Evolutionary conservation across 2,113 vertebrate species (phyloP), one percentile per base, ranked within the genome.

Genomic region (Seriola dumerili): DNA sequence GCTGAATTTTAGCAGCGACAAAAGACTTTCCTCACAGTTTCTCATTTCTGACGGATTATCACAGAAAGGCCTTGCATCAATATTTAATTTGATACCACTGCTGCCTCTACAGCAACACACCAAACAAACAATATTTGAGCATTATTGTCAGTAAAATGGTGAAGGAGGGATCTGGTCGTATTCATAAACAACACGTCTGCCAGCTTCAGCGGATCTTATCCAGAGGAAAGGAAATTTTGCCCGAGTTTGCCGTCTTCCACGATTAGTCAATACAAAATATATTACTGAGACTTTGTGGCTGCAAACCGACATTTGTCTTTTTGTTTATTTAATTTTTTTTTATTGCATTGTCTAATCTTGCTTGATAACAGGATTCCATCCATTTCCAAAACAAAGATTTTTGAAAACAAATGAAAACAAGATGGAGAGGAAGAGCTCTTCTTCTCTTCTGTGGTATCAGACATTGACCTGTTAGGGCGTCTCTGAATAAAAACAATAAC

Each of bases 121-220:
- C 66, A 75, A 83, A 87, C 86, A 90, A 88, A 91, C 88, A 88
- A 85, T 83, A 86, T 82, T 73, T 70, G 69, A 81, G 79, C 50
- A 80, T 88, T 89, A 80, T 70, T 83, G 81, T 89, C 76, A 74
- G 81, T 86, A 80, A 67, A 85, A 85, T 62, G 83, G 68, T 79
- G 82, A 88, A 59, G 58, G 64, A 88, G 67, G 79, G 68, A 73
- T 84, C 75, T 42, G 57, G 38, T 68, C 73, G 79, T 76, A 80
- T 77, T 85, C 73, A 87, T 72, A 82, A 88, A 88, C 74, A 86
- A 76, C 48, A 84, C 54, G 25, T 80, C 3, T 73, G 73, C 65
- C 85, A 76, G 83, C 72, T 80, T 61, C 58, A 17, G 38, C 68
- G 3, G 58, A 86, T 85, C 59, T n/a, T 78, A 40, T 81, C 76